Evolutionary conservation across 37 sponge, comb jelly and placozoan genomes (phyloP).

Genomic region (Aplysina aerophoba): DNA sequence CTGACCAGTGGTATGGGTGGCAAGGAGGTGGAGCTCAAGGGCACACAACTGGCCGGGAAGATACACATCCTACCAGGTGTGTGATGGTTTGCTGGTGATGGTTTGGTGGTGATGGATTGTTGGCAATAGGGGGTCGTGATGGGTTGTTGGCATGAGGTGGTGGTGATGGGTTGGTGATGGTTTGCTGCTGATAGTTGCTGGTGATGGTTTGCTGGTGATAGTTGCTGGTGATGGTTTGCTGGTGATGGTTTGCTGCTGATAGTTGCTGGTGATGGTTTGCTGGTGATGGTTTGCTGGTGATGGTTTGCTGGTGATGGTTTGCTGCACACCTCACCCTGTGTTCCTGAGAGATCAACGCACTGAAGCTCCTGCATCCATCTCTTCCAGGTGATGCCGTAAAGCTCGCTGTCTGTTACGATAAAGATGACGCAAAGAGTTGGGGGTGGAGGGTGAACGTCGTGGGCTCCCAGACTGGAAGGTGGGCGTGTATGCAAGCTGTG

Average conservation of each 20-base stretch:
- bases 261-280: not conserved
- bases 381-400: constrained; percentile 57
- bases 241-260: no score
- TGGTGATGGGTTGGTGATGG: no score
- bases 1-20: not conserved
- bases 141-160: no score
- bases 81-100: not conserved
- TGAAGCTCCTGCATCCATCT: no score
- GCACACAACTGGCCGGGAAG: constrained; percentile 5
- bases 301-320: no score
- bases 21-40: not conserved
- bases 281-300: not conserved
- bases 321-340: no score
- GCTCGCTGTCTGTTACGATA: constrained; percentile 46
- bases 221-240: not conserved
- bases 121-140: no score
- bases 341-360: no score
- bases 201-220: not conserved
- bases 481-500: not conserved
- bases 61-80: constrained; percentile 22
- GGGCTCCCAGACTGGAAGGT: constrained; percentile 76
- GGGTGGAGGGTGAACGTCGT: constrained; percentile 49
- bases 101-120: no score
- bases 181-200: no score
- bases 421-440: constrained; percentile 15